Evolutionary conservation across 2,113 vertebrate genomes (phyloP).

Genomic region (Muntiacus reevesi): DNA sequence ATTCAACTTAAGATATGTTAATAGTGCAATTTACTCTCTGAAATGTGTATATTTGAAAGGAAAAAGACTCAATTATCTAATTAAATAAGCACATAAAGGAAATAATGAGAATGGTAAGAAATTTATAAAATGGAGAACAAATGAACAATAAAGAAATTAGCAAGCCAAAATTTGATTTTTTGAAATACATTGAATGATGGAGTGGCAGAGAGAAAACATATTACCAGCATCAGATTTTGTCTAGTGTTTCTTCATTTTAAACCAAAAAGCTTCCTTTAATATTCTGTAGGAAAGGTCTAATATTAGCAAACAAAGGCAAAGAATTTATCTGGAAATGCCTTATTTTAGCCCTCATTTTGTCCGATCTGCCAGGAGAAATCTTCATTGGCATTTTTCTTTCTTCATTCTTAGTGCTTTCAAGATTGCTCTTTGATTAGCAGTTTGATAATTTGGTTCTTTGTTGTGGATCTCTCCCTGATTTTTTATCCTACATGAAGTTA

Average conservation of each 20-base stretch:
- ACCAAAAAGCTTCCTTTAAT: not conserved
- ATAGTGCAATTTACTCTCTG: not conserved
- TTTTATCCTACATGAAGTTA: not conserved
- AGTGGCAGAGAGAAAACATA: not conserved
- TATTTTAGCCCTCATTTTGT: not conserved
- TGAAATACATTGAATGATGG: not conserved
- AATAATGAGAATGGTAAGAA: not conserved
- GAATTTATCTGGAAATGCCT: not conserved
- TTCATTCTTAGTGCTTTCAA: not conserved
- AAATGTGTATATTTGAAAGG: not conserved
- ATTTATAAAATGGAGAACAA: not conserved
- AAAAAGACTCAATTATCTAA: not conserved
- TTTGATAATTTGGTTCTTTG: not conserved
- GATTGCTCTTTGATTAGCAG: not conserved
- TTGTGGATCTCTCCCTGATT: not conserved
- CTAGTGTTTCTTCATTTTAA: not conserved
- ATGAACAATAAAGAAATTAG: not conserved
- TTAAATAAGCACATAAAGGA: not conserved
- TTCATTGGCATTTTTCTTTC: not conserved
- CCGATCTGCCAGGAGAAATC: not conserved
- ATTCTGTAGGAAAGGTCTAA: not conserved
- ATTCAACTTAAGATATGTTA: not conserved
- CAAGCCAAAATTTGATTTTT: not conserved
- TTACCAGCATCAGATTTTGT: not conserved
- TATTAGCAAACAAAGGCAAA: not conserved